Base-by-base conservation (phyloP, 2,888 invertebrate genomes). In the Thecophora atra region DNA sequence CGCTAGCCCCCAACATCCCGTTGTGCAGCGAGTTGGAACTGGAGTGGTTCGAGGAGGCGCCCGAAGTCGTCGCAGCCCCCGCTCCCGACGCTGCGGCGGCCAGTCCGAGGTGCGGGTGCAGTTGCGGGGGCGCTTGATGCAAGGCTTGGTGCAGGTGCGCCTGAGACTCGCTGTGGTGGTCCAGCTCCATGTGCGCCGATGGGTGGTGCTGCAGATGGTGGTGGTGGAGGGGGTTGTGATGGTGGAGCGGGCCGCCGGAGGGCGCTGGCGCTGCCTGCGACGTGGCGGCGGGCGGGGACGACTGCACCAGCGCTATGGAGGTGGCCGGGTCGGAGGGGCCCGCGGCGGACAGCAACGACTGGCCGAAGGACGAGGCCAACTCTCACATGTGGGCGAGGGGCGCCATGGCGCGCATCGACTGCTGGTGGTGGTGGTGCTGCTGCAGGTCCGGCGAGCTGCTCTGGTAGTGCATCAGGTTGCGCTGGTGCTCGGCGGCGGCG, bases 351-450 rank as follows among this genome's bases (percentile, higher is more conserved):
- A 78, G 75, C 74, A 77, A 77, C 58, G 77, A 74, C 72, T 83
- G 83, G 78, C 82, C 85, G 77, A 83, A 85, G 79, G 84, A 85
- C 77, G 80, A 81, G 82, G 85, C 86, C 84, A 86, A 85, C 84
- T 87, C 87, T 87, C 87, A 87, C 87, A 87, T 87, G 76, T 87
- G 87, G 78, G 87, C 85, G 76, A 87, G 78, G n/a, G 87, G 87
- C 68, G 87, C 86, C 87, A 87, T 87, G 51, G 84, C 79, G 65
- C 86, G 81, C 82, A 87, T 82, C 76, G 86, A 84, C 77, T 86
- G 86, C 77, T 87, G 86, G 72, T 86, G 82, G 71, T 85, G 82
- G 70, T 85, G 84, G 44, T 86, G 85, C 17, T 84, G 82, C 72
- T 86, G 86, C 73, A 85, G 74, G 47, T 86, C 86, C 5, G 87